Base-by-base conservation (phyloP, 1,140 invertebrate genomes). In the Bombus picipes region DNA sequence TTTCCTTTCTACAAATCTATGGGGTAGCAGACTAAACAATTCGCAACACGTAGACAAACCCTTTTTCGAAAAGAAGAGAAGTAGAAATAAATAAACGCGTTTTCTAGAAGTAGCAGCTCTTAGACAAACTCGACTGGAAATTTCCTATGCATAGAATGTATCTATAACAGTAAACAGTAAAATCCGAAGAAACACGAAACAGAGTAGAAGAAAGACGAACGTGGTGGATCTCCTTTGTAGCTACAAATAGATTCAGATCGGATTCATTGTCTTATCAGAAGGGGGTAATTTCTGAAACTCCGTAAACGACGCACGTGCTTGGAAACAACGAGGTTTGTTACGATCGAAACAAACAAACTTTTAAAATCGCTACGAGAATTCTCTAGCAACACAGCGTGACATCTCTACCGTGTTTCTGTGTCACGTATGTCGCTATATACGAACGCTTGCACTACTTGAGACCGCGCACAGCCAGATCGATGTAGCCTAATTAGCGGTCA, bases 401-500 rank as follows among this genome's bases (percentile, higher is more conserved):
- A 59, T n/a, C 66, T n/a, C 25, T 2, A 0, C 1, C 66, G 41
- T 28, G 70, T 53, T 81, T 85, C 71, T 53, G 59, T 81, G 78
- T 81, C 84, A 81, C 71, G 84, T 85, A 85, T 34, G 71, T 2
- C 77, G 22, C 10, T 72, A 53, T 81, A 85, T 74, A 66, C 66
- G 59, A 68, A 57, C 32, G 59, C 39, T 74, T 32, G 77, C 41
- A 68, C 83, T 81, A 85, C 83, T 85, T 74, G 83, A 47, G 34
- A 62, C 18, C 28, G 22, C 28, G 34, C 34, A 12, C 5, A 22
- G 15, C 10, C 34, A 65, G 41, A 85, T 85, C 83, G 77, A 85
- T 66, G 28, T 34, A 85, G 78, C 28, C 71, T 85, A 85, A 85
- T 85, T 85, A 85, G 70, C 43, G 70, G 71, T 37, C 71, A 57